phyloP scores from a whole-genome alignment of 2,113 vertebrate species.

The Lota lota region DNA sequence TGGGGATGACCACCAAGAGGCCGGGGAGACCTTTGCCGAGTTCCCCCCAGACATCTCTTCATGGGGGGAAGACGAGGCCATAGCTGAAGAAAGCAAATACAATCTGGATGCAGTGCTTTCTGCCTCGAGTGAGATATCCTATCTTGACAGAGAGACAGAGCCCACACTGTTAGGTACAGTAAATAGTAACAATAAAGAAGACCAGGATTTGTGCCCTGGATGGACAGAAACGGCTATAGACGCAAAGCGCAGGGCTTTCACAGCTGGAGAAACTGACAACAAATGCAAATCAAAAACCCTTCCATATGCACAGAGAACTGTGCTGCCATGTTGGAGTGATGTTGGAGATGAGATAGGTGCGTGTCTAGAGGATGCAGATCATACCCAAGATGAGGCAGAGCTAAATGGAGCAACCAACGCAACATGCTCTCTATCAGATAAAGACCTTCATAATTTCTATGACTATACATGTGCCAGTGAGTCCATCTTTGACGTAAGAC shows the following conservation, averaged over 20 bases:
- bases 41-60: slow-evolving; percentile 69
- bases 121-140: background rate
- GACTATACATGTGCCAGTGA: background rate
- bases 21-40: slow-evolving; percentile 70
- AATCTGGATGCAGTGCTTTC: background rate
- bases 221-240: slow-evolving; percentile 25
- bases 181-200: slow-evolving; percentile 22
- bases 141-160: slow-evolving; percentile 1
- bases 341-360: no score
- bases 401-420: background rate
- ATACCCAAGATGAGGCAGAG: background rate
- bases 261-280: background rate
- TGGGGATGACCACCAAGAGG: slow-evolving; percentile 67
- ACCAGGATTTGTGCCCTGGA: slow-evolving; percentile 27
- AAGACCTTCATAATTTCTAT: background rate
- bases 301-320: no score
- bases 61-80: slow-evolving; percentile 42
- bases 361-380: background rate
- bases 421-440: background rate
- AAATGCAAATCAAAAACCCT: background rate
- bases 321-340: no score
- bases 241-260: background rate
- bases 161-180: background rate
- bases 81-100: slow-evolving; percentile 10
- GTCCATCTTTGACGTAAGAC: background rate